phyloP scores from a whole-genome alignment of 2,113 vertebrate genomes.

The Xenus cinereus region DNA sequence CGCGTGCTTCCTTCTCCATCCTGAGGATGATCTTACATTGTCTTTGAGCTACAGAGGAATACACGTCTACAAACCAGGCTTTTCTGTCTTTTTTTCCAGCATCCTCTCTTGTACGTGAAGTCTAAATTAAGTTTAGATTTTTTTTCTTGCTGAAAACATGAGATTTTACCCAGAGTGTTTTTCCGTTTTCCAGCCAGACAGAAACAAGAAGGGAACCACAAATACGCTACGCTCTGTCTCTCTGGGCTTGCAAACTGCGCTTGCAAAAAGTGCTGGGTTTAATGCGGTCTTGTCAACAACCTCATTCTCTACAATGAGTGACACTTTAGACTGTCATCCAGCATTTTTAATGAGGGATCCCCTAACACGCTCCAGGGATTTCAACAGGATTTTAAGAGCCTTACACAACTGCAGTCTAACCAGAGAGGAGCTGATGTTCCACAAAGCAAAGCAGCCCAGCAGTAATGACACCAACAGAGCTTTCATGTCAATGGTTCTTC shows the following conservation, averaged over 20 bases:
- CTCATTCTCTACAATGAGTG: not conserved
- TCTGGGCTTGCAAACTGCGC: not conserved
- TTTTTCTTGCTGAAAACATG: not conserved
- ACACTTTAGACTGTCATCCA: not conserved
- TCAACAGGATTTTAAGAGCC: constrained; percentile 15
- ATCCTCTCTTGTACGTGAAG: not conserved
- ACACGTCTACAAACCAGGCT: not conserved
- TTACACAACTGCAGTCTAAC: not conserved
- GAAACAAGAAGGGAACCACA: not conserved
- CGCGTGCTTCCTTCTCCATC: not conserved
- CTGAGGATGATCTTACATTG: not conserved
- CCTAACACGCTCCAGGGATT: not conserved
- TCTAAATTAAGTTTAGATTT: not conserved
- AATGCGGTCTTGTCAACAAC: not conserved
- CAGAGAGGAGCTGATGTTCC: not conserved
- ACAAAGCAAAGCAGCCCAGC: not conserved
- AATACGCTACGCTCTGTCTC: not conserved
- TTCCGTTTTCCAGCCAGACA: not conserved
- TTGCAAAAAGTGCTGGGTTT: not conserved
- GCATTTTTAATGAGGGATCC: constrained; percentile 4
- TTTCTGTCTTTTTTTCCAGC: not conserved
- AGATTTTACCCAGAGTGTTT: not conserved
- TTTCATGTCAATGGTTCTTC: not conserved
- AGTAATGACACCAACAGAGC: not conserved
- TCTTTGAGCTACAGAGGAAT: not conserved